Conservation (phyloP, 2,797 vertebrate genomes). For the Eulemur rubriventer region DNA sequence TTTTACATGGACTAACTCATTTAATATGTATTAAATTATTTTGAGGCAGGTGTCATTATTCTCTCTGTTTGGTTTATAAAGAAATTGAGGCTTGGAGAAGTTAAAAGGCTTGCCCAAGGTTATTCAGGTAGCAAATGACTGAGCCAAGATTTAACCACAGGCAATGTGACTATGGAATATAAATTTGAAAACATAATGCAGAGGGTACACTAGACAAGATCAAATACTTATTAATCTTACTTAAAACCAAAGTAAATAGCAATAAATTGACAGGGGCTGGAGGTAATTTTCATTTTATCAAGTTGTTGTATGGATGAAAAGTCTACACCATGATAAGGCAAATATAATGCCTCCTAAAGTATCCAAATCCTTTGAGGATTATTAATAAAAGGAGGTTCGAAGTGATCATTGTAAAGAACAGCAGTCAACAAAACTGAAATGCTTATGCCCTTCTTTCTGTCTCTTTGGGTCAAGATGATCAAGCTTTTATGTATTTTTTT, state of each 20-base stretch:
- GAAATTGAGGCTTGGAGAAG: background rate
- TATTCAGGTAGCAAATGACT: background rate
- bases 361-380: background rate
- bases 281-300: background rate
- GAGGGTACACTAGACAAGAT: background rate
- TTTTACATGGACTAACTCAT: background rate
- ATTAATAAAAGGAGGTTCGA: background rate
- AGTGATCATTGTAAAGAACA: background rate
- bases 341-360: slow-evolving; percentile 3
- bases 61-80: background rate
- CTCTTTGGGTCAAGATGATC: background rate
- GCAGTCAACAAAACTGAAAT: background rate
- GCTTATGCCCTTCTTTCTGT: background rate
- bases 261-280: background rate
- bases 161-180: background rate
- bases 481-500: background rate
- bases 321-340: background rate
- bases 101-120: background rate
- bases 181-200: background rate
- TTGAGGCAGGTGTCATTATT: background rate
- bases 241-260: background rate
- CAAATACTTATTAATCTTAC: background rate
- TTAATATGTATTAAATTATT: background rate
- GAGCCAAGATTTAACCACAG: background rate
- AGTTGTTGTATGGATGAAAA: background rate